These are phyloP conservation scores for Paramormyrops hopkinsi DNA, from an alignment of 2,797 vertebrate species.

Conservation along the genomic window DNA sequence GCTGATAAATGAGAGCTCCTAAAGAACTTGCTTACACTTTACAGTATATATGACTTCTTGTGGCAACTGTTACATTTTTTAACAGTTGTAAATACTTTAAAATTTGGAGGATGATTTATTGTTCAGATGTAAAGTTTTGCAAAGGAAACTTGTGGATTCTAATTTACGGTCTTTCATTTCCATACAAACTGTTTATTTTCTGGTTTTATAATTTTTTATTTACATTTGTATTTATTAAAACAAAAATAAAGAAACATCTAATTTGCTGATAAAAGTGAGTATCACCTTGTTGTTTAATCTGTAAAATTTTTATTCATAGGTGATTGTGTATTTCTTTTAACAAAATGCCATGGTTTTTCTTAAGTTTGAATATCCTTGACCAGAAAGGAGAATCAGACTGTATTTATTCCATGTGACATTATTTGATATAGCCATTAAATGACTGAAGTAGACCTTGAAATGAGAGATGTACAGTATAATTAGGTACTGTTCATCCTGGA, in stretches of 20 bases:
- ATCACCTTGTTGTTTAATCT: neutral
- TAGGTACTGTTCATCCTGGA: slow-evolving; percentile 40
- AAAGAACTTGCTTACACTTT: neutral
- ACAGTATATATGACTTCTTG: neutral
- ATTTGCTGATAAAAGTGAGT: neutral
- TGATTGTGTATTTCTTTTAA: neutral
- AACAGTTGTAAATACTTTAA: neutral
- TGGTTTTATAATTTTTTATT: neutral
- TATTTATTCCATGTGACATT: neutral
- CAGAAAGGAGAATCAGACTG: neutral
- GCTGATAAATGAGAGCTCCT: neutral
- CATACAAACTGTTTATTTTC: neutral
- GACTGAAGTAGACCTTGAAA: slow-evolving; percentile 26
- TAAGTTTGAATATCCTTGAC: neutral
- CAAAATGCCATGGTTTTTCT: neutral
- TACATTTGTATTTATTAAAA: neutral
- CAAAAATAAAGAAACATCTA: neutral
- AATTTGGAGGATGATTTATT: neutral
- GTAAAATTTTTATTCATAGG: neutral
- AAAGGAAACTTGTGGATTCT: neutral
- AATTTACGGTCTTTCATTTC: neutral
- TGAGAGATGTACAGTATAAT: slow-evolving; percentile 36
- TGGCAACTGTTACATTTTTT: neutral
- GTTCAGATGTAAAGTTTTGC: neutral
- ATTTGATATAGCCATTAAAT: neutral